Evolutionary conservation across 2,113 vertebrate genomes (phyloP), one percentile per base, ranked within the genome.

Genomic region (Hippolais icterina): DNA sequence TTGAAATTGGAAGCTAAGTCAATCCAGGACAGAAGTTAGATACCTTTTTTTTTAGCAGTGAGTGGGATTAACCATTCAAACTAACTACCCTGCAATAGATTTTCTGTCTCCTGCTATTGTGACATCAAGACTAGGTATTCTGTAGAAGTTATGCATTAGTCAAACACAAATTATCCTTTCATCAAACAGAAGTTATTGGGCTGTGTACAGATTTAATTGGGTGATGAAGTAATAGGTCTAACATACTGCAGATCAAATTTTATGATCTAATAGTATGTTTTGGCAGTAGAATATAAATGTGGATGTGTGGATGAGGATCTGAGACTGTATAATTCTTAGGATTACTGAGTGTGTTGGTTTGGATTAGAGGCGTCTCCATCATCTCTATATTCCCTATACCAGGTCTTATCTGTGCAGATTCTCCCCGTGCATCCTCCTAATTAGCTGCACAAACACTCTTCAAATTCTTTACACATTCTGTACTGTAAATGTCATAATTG

Each of bases 81-180:
- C n/a, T 90, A 90, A 74, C 71, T 94, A 83, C 35, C 27, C 83
- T 88, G 78, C 42, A 65, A n/a, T 25, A 77, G 75, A 80, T 96
- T 86, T 89, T 80, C 39, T 90, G 63, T 81, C 94, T 94, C 63
- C 56, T 94, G 54, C 41, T 93, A 59, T 52, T 91, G 71, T 95
- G 76, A 92, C 76, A 94, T 95, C 82, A 88, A 94, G 75, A 85
- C 54, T n/a, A 49, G 93, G 95, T 83, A 94, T 57, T 91, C 47
- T 91, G 42, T 69, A n/a, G 59, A 93, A 90, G 75, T 72, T 88
- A 96, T 53, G 44, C 4, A 3, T 85, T 94, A 94, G 63, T 80
- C 91, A 93, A 96, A 68, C 82, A 74, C 83, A 86, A 93, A 91
- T 94, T 90, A 96, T 95, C 47, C 71, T 96, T 96, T 95, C 92